Evolutionary conservation across 2,888 invertebrate genomes (phyloP), one percentile per base, ranked within the genome.

Genomic region (Hydraecia micacea): DNA sequence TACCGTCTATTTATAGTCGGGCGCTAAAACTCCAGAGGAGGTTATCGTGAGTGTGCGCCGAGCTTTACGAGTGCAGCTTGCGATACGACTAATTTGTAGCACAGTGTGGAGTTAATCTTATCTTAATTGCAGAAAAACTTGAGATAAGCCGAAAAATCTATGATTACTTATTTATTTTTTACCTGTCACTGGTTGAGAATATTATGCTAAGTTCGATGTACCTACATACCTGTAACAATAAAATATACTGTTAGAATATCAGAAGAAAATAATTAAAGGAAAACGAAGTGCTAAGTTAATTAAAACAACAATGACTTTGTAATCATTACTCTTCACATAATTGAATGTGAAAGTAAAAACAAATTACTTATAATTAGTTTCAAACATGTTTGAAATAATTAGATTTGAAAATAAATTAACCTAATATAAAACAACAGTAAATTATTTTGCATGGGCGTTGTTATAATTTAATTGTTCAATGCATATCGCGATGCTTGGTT

Each of bases 1-100:
- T 92, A 86, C 90, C 74, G 70, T 83, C 90, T 91, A 92, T 93
- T 93, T 93, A 92, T 92, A 91, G 91, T 90, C 86, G 77, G 87
- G 86, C 84, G 87, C 86, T 88, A 87, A 89, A 90, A 86, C 79
- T 85, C 73, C 49, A 81, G 74, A 63, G 28, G 73, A 75, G 84
- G 88, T 89, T 91, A 91, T 91, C 89, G 82, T 80, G 84, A 84
- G 83, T 83, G 77, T 87, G 87, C 74, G 85, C 84, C 75, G 81
- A 87, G 83, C 86, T 89, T 90, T 88, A 89, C 79, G 77, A 86
- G 84, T 86, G 81, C 83, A 77, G 77, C 83, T 86, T 73, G 85
- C 81, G 84, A 85, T 86, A 84, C 73, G 60, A 83, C 78, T 90
- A 90, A 88, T 90, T 90, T 90, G 87, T 90, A 87, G 87, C 80